A percentile compares a stretch with the other conserved stretches of the same genome.
phyloP scores from a whole-genome alignment of 2,888 invertebrate species.

The Crematogaster levior region DNA sequence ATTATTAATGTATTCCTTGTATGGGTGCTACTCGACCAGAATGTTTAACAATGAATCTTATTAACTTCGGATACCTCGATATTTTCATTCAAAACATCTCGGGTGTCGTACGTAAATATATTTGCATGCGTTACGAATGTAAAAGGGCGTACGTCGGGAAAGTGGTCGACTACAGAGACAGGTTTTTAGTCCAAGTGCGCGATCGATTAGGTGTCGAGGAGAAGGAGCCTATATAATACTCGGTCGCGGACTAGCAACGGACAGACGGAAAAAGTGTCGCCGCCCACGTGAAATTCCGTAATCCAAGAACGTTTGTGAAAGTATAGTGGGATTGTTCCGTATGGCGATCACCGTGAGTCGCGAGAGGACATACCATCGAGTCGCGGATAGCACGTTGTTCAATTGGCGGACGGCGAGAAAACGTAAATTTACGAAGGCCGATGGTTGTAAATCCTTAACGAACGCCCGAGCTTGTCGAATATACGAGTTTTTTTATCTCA shows the following conservation, averaged over 20 bases:
- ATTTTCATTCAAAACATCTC: background rate
- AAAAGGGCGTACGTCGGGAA: slow-evolving; percentile 23
- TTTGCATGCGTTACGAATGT: slow-evolving; percentile 1
- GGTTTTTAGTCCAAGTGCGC: slow-evolving; percentile 13
- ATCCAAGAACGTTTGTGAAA: slow-evolving; percentile 72
- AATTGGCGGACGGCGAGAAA: slow-evolving; percentile 23
- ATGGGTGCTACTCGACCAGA: background rate
- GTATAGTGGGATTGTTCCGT: slow-evolving; percentile 54
- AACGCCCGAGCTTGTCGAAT: slow-evolving; percentile 4
- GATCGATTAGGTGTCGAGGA: slow-evolving; percentile 20
- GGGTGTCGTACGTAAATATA: background rate
- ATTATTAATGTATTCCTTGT: slow-evolving; percentile 35
- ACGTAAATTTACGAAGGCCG: slow-evolving; percentile 33
- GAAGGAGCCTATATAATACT: slow-evolving; percentile 26
- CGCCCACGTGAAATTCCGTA: slow-evolving; percentile 71
- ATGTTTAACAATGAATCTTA: slow-evolving; percentile 5
- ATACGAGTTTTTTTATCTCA: slow-evolving; percentile 30
- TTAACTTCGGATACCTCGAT: background rate
- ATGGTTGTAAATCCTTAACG: slow-evolving; percentile 5
- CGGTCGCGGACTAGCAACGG: slow-evolving; percentile 47
- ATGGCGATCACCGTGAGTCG: slow-evolving; percentile 47
- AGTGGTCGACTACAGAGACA: slow-evolving; percentile 9
- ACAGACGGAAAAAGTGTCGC: slow-evolving; percentile 67
- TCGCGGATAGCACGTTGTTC: slow-evolving; percentile 29
- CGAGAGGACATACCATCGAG: slow-evolving; percentile 41